A percentile compares a stretch with the other conserved stretches of the same genome.
phyloP scores from a whole-genome alignment of 2,797 vertebrate genomes.

The Eulemur rubriventer region DNA sequence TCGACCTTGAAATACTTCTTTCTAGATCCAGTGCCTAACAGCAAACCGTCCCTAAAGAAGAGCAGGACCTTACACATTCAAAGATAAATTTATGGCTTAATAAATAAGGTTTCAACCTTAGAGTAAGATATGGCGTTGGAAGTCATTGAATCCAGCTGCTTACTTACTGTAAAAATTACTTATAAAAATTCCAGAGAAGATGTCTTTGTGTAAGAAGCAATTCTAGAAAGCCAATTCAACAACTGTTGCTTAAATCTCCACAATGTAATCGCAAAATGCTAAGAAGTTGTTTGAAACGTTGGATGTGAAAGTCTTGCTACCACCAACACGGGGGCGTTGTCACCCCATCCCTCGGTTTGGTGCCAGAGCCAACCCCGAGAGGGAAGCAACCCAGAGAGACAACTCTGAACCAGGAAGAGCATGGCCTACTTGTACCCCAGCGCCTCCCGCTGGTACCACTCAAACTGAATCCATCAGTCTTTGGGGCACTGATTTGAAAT shows the following conservation, averaged over 20 bases:
- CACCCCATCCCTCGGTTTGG: not conserved
- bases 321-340: not conserved
- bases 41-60: not conserved
- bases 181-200: not conserved
- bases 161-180: not conserved
- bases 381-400: not conserved
- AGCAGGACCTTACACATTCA: not conserved
- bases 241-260: not conserved
- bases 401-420: not conserved
- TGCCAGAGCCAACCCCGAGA: not conserved
- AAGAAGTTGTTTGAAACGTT: not conserved
- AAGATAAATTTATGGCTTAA: not conserved
- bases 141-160: not conserved
- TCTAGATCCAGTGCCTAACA: not conserved
- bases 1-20: not conserved
- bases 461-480: not conserved
- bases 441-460: rapidly evolving
- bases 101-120: not conserved
- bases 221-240: not conserved
- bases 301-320: not conserved
- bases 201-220: not conserved
- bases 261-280: not conserved
- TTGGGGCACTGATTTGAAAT: not conserved
- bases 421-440: not conserved
- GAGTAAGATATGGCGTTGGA: not conserved